Evolutionary conservation across 2,113 vertebrate species (phyloP).

Genomic region (Donacobius atricapilla): DNA sequence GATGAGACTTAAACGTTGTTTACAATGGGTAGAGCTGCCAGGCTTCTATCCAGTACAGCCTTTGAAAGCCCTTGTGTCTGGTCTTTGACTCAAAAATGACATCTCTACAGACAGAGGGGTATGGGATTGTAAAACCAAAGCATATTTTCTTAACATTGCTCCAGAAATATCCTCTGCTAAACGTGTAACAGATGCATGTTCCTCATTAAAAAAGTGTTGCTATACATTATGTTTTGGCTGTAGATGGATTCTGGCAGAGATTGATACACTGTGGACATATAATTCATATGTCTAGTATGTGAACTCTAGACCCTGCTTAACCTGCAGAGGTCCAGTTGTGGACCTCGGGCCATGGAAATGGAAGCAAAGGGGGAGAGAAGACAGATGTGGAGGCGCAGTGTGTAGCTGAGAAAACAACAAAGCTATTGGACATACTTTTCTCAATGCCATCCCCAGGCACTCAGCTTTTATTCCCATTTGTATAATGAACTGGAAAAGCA

Average conservation of each 20-base stretch:
- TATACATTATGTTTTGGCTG: conserved; percentile 57
- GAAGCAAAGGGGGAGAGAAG: not conserved
- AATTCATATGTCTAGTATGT: conserved; percentile 39
- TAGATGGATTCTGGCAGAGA: conserved; percentile 49
- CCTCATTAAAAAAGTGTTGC: conserved; percentile 60
- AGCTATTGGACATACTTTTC: not conserved
- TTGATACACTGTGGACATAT: conserved; percentile 47
- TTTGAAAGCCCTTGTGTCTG: conserved; percentile 27
- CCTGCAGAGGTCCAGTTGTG: conserved; percentile 8
- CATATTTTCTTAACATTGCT: conserved; percentile 56
- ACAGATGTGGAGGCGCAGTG: not conserved
- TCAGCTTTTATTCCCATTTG: not conserved
- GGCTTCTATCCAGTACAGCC: not conserved
- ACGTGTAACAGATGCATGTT: conserved; percentile 57
- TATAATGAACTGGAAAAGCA: not conserved
- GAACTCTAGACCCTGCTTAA: conserved; percentile 39
- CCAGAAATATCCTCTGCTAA: conserved; percentile 59
- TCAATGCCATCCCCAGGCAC: not conserved
- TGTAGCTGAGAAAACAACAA: not conserved
- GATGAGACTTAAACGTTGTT: not conserved
- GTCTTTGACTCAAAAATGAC: conserved; percentile 32
- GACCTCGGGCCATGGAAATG: not conserved
- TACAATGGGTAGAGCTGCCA: not conserved
- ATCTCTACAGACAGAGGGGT: conserved; percentile 12
- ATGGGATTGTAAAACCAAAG: conserved; percentile 37